Base-by-base conservation (phyloP, 2,113 vertebrate genomes). In the Gambusia holbrooki region DNA sequence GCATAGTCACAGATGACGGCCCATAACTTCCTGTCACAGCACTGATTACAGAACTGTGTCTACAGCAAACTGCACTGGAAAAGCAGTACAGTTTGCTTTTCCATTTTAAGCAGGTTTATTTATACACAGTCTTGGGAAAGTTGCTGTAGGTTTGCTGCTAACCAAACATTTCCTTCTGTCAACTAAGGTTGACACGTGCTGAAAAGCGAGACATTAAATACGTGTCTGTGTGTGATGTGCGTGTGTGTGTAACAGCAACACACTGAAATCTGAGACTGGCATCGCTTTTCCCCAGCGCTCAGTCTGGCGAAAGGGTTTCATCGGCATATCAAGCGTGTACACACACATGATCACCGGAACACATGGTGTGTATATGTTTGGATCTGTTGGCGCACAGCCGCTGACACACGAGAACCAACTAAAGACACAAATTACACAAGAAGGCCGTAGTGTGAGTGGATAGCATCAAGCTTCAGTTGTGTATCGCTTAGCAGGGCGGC, bases 71-170 rank as follows among this genome's bases (percentile, higher is more conserved):
- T 27, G 27, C 27, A 27, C 27, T 27, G 27, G 27, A 27, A 27
- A 27, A 27, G 27, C 27, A 27, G 27, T 27, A 27, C 27, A 27
- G 71, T 79, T 68, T 68, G n/a, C 65, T 1, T 74, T 70, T 81
- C 80, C 78, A 76, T 82, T 84, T 81, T 73, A 40, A 76, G 79
- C 45, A n/a, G 33, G 76, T 91, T 77, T 93, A 81, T 88, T 86
- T 80, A 89, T 80, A 88, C 69, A 29, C 60, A 3, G 73, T 69
- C 79, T 76, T 87, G 77, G 83, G 79, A 88, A 84, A 79, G 76
- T 48, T 48, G 11, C 62, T 48, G 66, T 64, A 67, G 69, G 45
- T 73, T 83, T 63, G 25, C 54, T 74, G 8, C 54, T 85, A 75
- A 85, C 73, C 74, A 67, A 80, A 85, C 72, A 80, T 88, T 90